A percentile compares a stretch with the other conserved stretches of the same genome.
phyloP scores from a whole-genome alignment of 2,888 invertebrate species.

The Melolontha melolontha region DNA sequence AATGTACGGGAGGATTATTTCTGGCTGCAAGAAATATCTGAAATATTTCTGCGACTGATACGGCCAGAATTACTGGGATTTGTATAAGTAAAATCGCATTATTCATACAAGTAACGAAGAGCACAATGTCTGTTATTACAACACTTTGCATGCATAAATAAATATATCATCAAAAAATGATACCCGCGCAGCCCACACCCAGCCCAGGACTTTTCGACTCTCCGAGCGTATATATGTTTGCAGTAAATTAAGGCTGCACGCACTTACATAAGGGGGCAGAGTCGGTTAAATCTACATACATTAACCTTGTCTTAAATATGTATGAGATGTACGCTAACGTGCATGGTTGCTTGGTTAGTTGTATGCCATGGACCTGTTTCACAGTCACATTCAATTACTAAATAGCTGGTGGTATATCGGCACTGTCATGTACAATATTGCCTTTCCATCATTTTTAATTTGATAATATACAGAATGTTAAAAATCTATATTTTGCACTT shows the following conservation, averaged over 20 bases:
- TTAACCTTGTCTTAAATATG: conserved; percentile 10
- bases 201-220: too few species aligned
- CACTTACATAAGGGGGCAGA: too few species aligned
- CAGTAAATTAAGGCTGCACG: too few species aligned
- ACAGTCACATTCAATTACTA: conserved; percentile 27
- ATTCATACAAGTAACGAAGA: conserved; percentile 14
- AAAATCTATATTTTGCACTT: too few species aligned
- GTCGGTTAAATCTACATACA: not conserved
- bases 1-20: conserved; percentile 1
- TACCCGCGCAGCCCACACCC: conserved; percentile 13
- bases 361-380: conserved; percentile 15
- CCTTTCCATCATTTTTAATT: too few species aligned
- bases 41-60: too few species aligned
- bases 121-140: conserved; percentile 36
- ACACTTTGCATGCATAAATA: conserved; percentile 40
- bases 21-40: too few species aligned
- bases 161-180: conserved; percentile 42
- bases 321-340: conserved; percentile 27
- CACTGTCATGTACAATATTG: too few species aligned
- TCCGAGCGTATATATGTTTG: too few species aligned
- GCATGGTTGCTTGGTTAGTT: conserved; percentile 2
- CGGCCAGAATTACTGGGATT: conserved; percentile 4
- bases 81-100: conserved; percentile 8
- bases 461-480: too few species aligned
- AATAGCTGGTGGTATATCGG: conserved; percentile 12